Evolutionary conservation across 2,888 invertebrate species (phyloP).

Genomic region (Diabrotica balteata): DNA sequence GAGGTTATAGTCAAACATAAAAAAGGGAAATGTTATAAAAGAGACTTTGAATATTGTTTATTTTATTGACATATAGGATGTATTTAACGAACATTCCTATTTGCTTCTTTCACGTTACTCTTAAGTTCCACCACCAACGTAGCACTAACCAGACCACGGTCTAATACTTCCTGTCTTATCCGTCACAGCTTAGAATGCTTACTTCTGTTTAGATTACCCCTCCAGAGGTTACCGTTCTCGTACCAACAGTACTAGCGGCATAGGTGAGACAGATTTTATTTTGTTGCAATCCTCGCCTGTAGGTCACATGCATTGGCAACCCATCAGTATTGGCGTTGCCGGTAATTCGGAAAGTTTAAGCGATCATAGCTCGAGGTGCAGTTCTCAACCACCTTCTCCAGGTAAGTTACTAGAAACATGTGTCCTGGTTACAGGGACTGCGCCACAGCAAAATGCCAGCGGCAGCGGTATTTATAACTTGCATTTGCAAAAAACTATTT

Average conservation of each 20-base stretch:
- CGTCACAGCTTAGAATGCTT: constrained; percentile 38
- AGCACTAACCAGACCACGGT: constrained; percentile 4
- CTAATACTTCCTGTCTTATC: background rate
- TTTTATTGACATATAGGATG: no score
- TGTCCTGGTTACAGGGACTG: no score
- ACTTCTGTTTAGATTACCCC: constrained; percentile 41
- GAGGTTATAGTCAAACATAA: no score
- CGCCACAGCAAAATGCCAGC: no score
- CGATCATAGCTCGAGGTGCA: constrained; percentile 59
- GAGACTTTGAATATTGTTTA: no score
- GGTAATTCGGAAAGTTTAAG: constrained; percentile 58
- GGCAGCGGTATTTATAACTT: no score
- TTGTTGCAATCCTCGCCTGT: constrained; percentile 64
- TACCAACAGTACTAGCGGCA: constrained; percentile 55
- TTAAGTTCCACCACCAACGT: background rate
- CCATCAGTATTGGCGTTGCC: constrained; percentile 56
- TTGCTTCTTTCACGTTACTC: no score
- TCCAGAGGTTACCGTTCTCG: constrained; percentile 52
- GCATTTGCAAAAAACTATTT: no score
- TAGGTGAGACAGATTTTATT: constrained; percentile 64
- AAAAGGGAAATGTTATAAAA: no score
- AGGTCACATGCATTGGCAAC: constrained; percentile 62
- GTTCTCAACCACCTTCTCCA: constrained; percentile 56
- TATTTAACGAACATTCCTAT: no score
- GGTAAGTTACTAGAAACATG: constrained; percentile 43